Conservation (phyloP, 2,888 invertebrate species). For the Caenorhabditis wallacei region DNA sequence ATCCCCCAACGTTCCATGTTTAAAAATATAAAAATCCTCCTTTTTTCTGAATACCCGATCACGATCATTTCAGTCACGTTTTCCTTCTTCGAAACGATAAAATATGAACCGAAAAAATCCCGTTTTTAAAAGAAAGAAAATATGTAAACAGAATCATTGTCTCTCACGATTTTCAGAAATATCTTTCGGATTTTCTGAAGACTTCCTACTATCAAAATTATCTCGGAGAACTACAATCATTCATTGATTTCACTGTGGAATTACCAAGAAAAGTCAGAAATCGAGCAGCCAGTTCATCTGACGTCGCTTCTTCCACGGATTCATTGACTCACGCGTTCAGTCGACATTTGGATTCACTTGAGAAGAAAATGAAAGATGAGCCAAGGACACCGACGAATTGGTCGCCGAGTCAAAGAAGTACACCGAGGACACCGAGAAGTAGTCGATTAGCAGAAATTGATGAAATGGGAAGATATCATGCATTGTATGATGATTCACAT, state of each 20-base stretch:
- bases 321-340: constrained; percentile 53
- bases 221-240: constrained; percentile 43
- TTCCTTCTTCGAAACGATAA: neutral
- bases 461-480: constrained; percentile 76
- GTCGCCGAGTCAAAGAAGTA: constrained; percentile 38
- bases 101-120: neutral
- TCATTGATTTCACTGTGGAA: constrained; percentile 63
- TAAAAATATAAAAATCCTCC: too few relatives aligned
- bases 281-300: constrained; percentile 29
- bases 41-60: too few relatives aligned
- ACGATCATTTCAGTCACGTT: constrained; percentile 1
- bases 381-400: constrained; percentile 34
- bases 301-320: constrained; percentile 57
- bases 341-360: constrained; percentile 53
- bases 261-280: constrained; percentile 46
- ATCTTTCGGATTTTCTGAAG: constrained; percentile 47
- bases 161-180: constrained; percentile 55
- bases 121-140: neutral
- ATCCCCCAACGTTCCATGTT: too few relatives aligned
- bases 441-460: constrained; percentile 76
- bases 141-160: constrained; percentile 1
- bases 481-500: constrained; percentile 73
- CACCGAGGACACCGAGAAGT: constrained; percentile 55
- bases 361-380: constrained; percentile 49
- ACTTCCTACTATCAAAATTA: constrained; percentile 47